These are phyloP conservation scores for Enteromius anoplus DNA, from an alignment of 2,797 vertebrate species.

Conservation along the genomic window DNA sequence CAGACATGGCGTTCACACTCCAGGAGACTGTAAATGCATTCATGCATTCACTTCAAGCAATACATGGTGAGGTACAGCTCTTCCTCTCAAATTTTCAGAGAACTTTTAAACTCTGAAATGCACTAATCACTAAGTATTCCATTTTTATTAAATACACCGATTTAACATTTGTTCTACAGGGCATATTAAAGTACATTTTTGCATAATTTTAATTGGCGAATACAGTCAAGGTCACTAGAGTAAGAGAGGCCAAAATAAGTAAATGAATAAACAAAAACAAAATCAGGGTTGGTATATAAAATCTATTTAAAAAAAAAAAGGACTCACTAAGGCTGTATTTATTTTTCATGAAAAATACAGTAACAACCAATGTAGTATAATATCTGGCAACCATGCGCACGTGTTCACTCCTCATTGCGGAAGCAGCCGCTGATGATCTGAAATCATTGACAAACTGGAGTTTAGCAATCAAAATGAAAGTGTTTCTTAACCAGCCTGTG, in stretches of 20 bases:
- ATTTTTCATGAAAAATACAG: not conserved
- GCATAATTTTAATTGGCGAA: not conserved
- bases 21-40: slow-evolving; percentile 11
- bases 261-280: not conserved
- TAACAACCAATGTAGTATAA: not conserved
- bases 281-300: not conserved
- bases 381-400: too few species aligned
- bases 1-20: not conserved
- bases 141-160: not conserved
- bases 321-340: not conserved
- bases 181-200: not conserved
- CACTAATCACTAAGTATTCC: not conserved
- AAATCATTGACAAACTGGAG: too few species aligned
- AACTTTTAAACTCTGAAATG: not conserved
- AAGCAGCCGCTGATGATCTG: too few species aligned
- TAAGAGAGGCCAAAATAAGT: not conserved
- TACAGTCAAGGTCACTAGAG: not conserved
- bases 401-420: too few species aligned
- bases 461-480: too few species aligned
- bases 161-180: not conserved
- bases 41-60: slow-evolving; percentile 18
- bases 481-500: too few species aligned
- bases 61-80: not conserved
- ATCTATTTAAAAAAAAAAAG: not conserved
- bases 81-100: not conserved